A percentile compares a stretch with the other conserved stretches of the same genome.
Conservation (phyloP, 2,797 vertebrate species). For the Chaenodraco wilsoni region DNA sequence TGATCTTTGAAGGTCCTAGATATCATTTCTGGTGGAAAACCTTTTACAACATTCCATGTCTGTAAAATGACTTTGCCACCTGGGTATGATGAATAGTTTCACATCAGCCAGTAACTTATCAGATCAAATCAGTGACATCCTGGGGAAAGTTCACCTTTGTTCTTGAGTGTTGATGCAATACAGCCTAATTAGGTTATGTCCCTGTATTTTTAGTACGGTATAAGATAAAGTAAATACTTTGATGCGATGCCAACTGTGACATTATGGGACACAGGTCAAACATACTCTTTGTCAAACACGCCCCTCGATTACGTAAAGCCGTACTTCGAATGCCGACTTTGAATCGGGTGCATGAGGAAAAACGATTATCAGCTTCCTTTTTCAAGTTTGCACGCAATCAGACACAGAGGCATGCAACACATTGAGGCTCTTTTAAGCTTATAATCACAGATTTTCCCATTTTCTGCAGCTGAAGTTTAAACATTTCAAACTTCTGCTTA, state of each 20-base stretch:
- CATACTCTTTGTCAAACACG: conserved; percentile 19
- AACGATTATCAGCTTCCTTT: conserved; percentile 6
- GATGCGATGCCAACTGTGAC: conserved; percentile 55
- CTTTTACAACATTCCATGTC: too few relatives aligned
- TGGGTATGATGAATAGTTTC: neutral
- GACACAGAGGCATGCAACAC: conserved; percentile 11
- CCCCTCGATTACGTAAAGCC: conserved; percentile 17
- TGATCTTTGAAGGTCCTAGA: too few relatives aligned
- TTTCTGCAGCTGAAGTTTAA: neutral
- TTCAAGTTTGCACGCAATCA: conserved; percentile 7
- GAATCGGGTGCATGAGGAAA: conserved; percentile 17
- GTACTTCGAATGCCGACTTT: conserved; percentile 25
- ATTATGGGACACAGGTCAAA: conserved; percentile 23
- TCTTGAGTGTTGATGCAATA: conserved; percentile 34
- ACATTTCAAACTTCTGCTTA: conserved; percentile 14
- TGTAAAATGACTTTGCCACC: too few relatives aligned
- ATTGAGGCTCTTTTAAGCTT: conserved; percentile 30
- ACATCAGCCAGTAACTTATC: conserved; percentile 32
- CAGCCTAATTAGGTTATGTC: conserved; percentile 30
- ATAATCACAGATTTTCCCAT: neutral
- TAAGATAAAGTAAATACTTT: conserved; percentile 27
- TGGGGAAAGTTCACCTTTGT: conserved; percentile 29
- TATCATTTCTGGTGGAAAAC: too few relatives aligned
- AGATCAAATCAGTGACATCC: conserved; percentile 41
- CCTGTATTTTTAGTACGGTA: conserved; percentile 9